Evolutionary conservation across 2,888 invertebrate species (phyloP), one percentile per base, ranked within the genome.

Genomic region (Idaea straminata): DNA sequence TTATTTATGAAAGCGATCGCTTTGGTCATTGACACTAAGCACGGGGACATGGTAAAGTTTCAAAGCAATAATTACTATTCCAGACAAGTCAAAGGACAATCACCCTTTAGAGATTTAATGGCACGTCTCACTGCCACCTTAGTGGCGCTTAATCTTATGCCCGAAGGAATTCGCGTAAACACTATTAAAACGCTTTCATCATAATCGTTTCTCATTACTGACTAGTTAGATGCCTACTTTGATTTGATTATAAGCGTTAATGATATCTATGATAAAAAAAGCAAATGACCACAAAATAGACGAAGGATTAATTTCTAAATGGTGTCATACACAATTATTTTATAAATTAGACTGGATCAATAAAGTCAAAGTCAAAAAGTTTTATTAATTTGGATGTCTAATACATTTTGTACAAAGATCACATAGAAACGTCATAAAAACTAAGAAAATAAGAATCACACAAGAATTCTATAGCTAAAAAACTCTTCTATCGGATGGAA

Each of bases 101-200:
- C 87, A 91, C 89, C 91, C 82, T 77, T 83, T 80, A 78, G 82
- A 81, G 85, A 89, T 88, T 86, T 88, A 89, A 90, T 88, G 85
- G 86, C 81, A 74, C 74, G 82, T 80, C 82, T 83, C 79, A 77
- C 79, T 84, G 84, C 83, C 83, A 82, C 83, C 80, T 85, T 80
- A 79, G 76, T 79, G 79, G 82, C 81, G 79, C 83, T 88, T 82
- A 83, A 84, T 83, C 83, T 84, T 83, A 85, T 81, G 82, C 81
- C 76, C 75, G 73, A 75, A 75, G 73, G 71, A 74, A 71, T 72
- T 76, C 77, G 72, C 81, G 80, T 81, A 78, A 83, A 84, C 80
- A 79, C 79, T 77, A 78, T 74, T 76, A 78, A 80, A 76, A 74
- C 69, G 65, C 64, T 73, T 71, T 71, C 69, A 64, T 69, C 70